These are phyloP conservation scores for Hippocampus abdominalis DNA, from an alignment of 2,113 vertebrate species.

Conservation along the genomic window DNA sequence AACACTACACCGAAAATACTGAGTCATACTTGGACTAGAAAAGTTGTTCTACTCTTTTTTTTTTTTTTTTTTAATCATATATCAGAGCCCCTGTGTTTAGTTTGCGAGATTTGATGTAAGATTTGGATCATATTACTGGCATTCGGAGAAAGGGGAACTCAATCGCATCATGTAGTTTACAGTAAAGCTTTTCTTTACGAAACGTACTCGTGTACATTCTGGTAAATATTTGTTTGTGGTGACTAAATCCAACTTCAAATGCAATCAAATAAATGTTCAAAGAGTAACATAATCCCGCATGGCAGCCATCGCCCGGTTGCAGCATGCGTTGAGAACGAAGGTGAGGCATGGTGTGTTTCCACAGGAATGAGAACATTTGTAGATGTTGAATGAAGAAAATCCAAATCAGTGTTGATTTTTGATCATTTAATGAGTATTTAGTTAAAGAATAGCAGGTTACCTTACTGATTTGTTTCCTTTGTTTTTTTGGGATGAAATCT, in stretches of 20 bases:
- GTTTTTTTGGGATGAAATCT: background rate
- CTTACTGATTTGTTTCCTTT: background rate
- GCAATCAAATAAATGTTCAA: conserved; percentile 36
- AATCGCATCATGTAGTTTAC: background rate
- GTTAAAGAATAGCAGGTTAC: background rate
- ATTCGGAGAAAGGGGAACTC: conserved; percentile 13
- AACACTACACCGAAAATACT: conserved; percentile 25
- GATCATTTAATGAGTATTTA: background rate
- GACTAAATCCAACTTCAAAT: conserved; percentile 31
- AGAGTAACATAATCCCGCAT: background rate
- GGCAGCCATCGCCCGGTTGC: too few relatives aligned
- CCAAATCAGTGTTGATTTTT: background rate
- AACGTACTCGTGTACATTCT: too few relatives aligned
- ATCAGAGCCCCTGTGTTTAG: conserved; percentile 9
- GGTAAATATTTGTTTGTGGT: background rate
- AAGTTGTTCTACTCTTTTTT: conserved; percentile 4
- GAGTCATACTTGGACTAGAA: conserved; percentile 11
- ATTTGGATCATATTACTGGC: conserved; percentile 18
- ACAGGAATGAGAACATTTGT: background rate
- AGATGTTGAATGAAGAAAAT: too few relatives aligned
- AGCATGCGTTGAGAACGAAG: background rate
- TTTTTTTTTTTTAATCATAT: background rate
- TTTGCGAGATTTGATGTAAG: conserved; percentile 2
- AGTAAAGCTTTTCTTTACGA: background rate
- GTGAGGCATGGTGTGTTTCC: background rate